Conservation (phyloP, 2,113 vertebrate species). For the Zootoca vivipara region DNA sequence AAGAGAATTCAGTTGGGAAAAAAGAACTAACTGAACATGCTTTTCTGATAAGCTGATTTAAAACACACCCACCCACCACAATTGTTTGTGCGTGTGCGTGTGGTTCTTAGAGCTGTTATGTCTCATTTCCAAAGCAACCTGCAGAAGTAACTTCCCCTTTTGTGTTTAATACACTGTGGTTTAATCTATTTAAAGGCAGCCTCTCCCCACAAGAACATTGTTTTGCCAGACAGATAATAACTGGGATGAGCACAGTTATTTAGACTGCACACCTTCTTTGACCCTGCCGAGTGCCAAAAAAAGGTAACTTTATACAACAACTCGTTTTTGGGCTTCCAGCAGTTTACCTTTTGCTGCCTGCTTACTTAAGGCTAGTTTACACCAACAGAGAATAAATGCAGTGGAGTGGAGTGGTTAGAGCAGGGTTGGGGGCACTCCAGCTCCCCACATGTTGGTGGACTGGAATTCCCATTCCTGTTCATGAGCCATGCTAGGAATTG, state of each 20-base stretch:
- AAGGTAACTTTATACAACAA: conserved; percentile 32
- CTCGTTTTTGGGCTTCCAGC: background rate
- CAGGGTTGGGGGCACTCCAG: too few species aligned
- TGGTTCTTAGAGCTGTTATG: conserved; percentile 33
- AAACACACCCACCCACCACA: too few species aligned
- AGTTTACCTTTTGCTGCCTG: background rate
- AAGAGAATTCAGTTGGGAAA: background rate
- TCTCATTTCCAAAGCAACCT: conserved; percentile 17
- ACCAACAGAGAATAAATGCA: background rate
- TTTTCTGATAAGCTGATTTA: background rate
- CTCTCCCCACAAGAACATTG: conserved; percentile 35
- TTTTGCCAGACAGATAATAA: conserved; percentile 49
- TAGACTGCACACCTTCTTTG: conserved; percentile 34
- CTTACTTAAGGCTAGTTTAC: background rate
- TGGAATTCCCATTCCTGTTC: too few species aligned
- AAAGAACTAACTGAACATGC: background rate
- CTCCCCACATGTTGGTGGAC: too few species aligned
- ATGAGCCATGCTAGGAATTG: too few species aligned
- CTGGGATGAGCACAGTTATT: conserved; percentile 42
- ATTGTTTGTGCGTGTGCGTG: background rate
- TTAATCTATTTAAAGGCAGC: conserved; percentile 42
- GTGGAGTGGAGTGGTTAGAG: too few species aligned
- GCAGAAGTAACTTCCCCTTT: conserved; percentile 5
- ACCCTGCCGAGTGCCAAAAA: background rate
- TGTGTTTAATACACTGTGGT: conserved; percentile 31